A percentile compares a stretch with the other conserved stretches of the same genome.
phyloP scores from a whole-genome alignment of 2,113 vertebrate species.

The human (Homo sapiens) region DNA sequence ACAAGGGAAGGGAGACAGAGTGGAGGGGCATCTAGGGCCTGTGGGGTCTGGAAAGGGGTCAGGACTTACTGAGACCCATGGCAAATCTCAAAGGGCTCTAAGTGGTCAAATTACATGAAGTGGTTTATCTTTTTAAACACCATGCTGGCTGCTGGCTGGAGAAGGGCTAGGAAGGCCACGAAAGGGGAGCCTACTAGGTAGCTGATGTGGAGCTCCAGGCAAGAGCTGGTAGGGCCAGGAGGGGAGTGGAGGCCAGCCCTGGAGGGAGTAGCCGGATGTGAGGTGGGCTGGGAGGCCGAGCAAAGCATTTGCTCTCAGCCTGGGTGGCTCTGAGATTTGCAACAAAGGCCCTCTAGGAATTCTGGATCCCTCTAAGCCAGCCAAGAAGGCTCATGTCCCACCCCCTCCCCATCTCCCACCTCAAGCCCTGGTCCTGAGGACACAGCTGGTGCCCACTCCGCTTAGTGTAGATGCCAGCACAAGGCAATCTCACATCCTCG shows the following conservation, averaged over 20 bases:
- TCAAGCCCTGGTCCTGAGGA: not conserved
- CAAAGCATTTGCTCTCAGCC: not conserved
- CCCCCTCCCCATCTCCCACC: not conserved
- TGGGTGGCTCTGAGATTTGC: not conserved
- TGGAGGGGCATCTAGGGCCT: not conserved
- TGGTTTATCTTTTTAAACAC: not conserved
- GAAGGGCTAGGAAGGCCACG: not conserved
- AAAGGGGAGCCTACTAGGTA: not conserved
- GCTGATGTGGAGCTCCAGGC: not conserved
- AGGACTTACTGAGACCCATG: not conserved
- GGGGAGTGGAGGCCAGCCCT: not conserved
- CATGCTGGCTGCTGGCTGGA: not conserved
- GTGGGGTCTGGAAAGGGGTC: not conserved
- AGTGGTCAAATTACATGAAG: rapidly evolving
- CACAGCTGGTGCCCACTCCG: not conserved
- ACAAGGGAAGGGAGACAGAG: not conserved
- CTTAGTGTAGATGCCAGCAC: no score
- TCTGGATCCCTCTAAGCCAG: no score
- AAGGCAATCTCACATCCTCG: not conserved
- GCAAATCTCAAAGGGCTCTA: rapidly evolving
- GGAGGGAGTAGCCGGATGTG: not conserved
- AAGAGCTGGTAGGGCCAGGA: not conserved
- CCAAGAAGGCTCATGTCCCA: not conserved
- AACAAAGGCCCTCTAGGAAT: not conserved
- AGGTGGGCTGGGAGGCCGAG: rapidly evolving